These are phyloP conservation scores for Dasyurus viverrinus DNA, from an alignment of 2,113 vertebrate species.

Conservation along the genomic window DNA sequence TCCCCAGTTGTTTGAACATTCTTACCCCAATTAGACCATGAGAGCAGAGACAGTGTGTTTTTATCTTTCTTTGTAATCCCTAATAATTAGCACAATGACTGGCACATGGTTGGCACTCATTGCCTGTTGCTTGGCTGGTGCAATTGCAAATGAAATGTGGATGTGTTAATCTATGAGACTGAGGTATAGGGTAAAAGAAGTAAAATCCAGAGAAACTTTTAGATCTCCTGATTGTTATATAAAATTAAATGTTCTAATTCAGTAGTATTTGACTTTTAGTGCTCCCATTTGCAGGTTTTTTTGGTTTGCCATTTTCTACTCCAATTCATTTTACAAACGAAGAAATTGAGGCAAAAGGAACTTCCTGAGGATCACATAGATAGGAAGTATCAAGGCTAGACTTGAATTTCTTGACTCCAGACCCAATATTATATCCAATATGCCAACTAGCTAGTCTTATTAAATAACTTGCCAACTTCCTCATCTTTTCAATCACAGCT, in stretches of 20 bases:
- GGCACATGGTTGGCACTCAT: neutral
- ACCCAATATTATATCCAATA: neutral
- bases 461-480: neutral
- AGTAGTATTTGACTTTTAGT: neutral
- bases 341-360: neutral
- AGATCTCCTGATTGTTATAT: neutral
- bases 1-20: neutral
- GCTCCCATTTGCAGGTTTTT: neutral
- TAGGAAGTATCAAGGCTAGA: neutral
- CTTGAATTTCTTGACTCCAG: neutral
- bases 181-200: neutral
- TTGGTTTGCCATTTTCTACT: neutral
- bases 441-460: neutral
- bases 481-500: neutral
- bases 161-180: neutral
- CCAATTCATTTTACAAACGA: neutral
- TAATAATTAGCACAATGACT: slow-evolving; percentile 20
- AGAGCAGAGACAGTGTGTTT: neutral
- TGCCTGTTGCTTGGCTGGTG: neutral
- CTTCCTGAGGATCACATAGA: neutral
- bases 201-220: neutral
- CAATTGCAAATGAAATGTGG: neutral
- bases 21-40: neutral
- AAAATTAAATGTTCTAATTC: slow-evolving; percentile 27
- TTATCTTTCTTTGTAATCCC: neutral